A percentile compares a stretch with the other conserved stretches of the same genome.
Evolutionary conservation across 2,888 invertebrate genomes (phyloP).

Genomic region (Masnerella sp.): DNA sequence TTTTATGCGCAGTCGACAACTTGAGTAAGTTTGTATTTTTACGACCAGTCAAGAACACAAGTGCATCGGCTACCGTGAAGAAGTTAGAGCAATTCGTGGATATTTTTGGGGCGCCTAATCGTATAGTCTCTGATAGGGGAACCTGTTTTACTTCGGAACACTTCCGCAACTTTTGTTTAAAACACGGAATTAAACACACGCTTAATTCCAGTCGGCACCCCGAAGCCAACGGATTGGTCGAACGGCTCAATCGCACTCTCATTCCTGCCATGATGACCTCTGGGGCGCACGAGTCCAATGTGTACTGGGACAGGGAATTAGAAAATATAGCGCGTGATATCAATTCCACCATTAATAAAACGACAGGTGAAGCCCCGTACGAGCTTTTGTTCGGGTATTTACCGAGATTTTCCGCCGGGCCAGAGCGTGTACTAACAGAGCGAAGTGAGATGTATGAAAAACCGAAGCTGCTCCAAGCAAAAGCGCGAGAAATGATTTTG

Average conservation of each 20-base stretch:
- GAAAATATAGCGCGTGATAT: constrained; percentile 2
- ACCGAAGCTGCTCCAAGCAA: neutral
- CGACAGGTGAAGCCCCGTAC: constrained; percentile 14
- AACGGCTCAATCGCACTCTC: constrained; percentile 8
- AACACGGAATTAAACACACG: constrained; percentile 9
- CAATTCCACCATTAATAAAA: constrained; percentile 13
- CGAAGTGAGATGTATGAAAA: constrained; percentile 12
- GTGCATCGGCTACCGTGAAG: neutral
- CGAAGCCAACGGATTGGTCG: constrained; percentile 24
- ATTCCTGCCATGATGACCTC: neutral
- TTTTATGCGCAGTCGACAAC: neutral
- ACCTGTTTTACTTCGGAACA: constrained; percentile 13
- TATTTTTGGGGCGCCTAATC: constrained; percentile 14
- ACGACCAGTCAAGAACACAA: constrained; percentile 5
- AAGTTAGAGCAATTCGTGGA: neutral
- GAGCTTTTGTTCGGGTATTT: constrained; percentile 25
- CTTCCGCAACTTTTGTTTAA: constrained; percentile 21
- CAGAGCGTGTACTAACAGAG: constrained; percentile 11
- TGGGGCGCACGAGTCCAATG: neutral
- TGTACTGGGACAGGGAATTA: neutral
- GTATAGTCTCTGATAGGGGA: constrained; percentile 25
- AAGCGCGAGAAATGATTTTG: constrained; percentile 2
- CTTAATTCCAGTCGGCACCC: constrained; percentile 32
- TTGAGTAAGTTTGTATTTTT: constrained; percentile 21
- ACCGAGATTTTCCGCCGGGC: constrained; percentile 13